Percentiles rank a stretch among this genome's conserved stretches.
Conservation (phyloP, 2,888 invertebrate genomes). For the Nephrotoma appendiculata region DNA sequence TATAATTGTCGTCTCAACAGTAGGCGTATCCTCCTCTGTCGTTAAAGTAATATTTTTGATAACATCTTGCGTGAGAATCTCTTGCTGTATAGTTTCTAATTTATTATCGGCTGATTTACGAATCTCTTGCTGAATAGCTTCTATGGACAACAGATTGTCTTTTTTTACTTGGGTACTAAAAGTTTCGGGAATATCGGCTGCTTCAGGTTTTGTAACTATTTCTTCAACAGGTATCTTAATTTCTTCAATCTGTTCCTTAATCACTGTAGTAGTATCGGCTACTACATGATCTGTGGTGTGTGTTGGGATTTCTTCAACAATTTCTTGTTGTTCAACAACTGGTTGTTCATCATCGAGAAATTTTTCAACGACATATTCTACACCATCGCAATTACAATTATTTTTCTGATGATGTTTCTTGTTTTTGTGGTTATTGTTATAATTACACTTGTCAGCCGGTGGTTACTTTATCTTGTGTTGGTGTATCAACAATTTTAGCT, state of each 20-base stretch:
- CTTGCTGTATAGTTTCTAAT: not conserved
- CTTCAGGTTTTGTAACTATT: too few relatives aligned
- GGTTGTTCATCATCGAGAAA: slow-evolving; percentile 44
- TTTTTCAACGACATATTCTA: slow-evolving; percentile 72
- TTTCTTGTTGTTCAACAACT: not conserved
- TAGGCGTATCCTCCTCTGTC: too few relatives aligned
- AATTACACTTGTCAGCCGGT: not conserved
- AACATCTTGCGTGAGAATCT: not conserved
- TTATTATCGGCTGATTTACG: too few relatives aligned
- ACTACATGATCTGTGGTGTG: not conserved
- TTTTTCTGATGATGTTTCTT: slow-evolving; percentile 57
- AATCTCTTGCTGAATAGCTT: too few relatives aligned
- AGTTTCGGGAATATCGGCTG: too few relatives aligned
- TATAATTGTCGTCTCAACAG: too few relatives aligned
- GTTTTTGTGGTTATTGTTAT: slow-evolving; percentile 50
- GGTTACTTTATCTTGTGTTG: not conserved
- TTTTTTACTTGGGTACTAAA: not conserved
- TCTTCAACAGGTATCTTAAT: not conserved
- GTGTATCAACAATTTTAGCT: not conserved
- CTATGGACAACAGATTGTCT: not conserved
- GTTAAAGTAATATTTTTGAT: not conserved
- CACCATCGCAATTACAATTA: slow-evolving; percentile 68
- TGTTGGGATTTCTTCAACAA: not conserved
- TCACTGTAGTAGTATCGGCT: not conserved
- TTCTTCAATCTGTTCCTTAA: too few relatives aligned